Conservation (phyloP, 2,888 invertebrate species). For the Enchytraeus crypticus region DNA sequence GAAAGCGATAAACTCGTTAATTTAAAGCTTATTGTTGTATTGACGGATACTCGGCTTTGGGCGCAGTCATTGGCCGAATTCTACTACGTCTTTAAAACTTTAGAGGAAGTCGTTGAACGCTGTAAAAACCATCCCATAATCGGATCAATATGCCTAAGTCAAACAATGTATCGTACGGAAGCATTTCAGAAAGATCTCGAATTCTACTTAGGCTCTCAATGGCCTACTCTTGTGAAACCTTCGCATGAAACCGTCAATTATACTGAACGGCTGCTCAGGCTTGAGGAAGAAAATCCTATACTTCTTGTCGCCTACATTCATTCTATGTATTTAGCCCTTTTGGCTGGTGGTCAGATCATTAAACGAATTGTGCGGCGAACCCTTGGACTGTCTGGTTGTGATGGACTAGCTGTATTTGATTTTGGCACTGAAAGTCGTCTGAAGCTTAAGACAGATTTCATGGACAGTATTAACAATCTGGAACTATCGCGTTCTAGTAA, state of each 20-base stretch:
- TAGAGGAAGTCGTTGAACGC: slow-evolving; percentile 24
- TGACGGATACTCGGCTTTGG: slow-evolving; percentile 22
- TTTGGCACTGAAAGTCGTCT: slow-evolving; percentile 10
- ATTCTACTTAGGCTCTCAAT: slow-evolving; percentile 27
- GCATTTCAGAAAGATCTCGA: slow-evolving; percentile 26
- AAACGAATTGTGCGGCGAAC: slow-evolving; percentile 22
- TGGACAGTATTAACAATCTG: slow-evolving; percentile 18
- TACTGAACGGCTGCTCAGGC: slow-evolving; percentile 20
- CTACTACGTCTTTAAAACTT: slow-evolving; percentile 26
- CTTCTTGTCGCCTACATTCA: slow-evolving; percentile 25
- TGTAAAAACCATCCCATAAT: slow-evolving; percentile 16
- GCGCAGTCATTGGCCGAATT: slow-evolving; percentile 26
- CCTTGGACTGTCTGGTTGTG: slow-evolving; percentile 18
- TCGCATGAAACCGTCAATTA: slow-evolving; percentile 22
- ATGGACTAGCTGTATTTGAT: slow-evolving; percentile 24
- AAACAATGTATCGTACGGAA: slow-evolving; percentile 19
- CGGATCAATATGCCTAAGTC: slow-evolving; percentile 10
- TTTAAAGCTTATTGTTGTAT: slow-evolving; percentile 21
- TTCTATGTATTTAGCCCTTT: slow-evolving; percentile 30
- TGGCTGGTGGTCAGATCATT: slow-evolving; percentile 31
- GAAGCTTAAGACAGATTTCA: slow-evolving; percentile 12
- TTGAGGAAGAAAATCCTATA: slow-evolving; percentile 4
- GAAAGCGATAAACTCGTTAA: slow-evolving; percentile 26
- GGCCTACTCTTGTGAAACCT: slow-evolving; percentile 17
- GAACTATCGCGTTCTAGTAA: slow-evolving; percentile 11